Percentiles rank a stretch among this genome's conserved stretches.
These are phyloP conservation scores for Musca vetustissima DNA, from an alignment of 1,140 invertebrate genomes.

Conservation along the genomic window DNA sequence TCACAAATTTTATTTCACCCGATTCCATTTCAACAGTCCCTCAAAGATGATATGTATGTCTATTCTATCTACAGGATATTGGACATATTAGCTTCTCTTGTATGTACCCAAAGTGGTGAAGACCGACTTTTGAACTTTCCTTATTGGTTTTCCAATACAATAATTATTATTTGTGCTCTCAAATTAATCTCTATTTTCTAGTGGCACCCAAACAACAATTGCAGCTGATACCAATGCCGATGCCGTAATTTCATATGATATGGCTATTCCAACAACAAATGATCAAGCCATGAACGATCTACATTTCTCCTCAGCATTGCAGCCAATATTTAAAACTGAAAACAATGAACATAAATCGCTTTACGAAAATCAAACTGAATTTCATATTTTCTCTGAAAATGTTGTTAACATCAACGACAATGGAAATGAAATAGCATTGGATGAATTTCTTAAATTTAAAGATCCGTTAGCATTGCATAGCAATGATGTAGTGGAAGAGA, in stretches of 20 bases:
- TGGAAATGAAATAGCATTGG: slow-evolving; percentile 27
- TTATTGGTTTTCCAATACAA: too few species aligned
- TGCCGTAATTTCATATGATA: background rate
- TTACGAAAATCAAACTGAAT: background rate
- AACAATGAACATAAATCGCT: background rate
- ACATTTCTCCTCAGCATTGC: slow-evolving; percentile 22
- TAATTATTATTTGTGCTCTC: too few species aligned
- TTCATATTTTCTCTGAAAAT: background rate
- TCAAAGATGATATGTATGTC: too few species aligned
- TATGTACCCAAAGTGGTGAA: too few species aligned
- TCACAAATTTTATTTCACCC: too few species aligned
- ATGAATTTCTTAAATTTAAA: slow-evolving; percentile 31
- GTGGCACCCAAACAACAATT: too few species aligned
- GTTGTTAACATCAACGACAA: background rate
- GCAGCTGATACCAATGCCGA: background rate
- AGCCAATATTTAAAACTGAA: slow-evolving; percentile 26
- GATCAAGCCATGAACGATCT: background rate
- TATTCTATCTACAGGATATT: too few species aligned
- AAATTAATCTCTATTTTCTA: too few species aligned
- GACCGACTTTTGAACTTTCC: too few species aligned
- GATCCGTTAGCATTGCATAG: background rate
- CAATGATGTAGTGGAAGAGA: slow-evolving; percentile 3
- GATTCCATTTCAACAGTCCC: too few species aligned
- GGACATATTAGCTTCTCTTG: too few species aligned
- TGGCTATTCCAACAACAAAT: background rate